A percentile compares a stretch with the other conserved stretches of the same genome.
phyloP scores from a whole-genome alignment of 2,113 vertebrate genomes.

The Apodemus sylvaticus region DNA sequence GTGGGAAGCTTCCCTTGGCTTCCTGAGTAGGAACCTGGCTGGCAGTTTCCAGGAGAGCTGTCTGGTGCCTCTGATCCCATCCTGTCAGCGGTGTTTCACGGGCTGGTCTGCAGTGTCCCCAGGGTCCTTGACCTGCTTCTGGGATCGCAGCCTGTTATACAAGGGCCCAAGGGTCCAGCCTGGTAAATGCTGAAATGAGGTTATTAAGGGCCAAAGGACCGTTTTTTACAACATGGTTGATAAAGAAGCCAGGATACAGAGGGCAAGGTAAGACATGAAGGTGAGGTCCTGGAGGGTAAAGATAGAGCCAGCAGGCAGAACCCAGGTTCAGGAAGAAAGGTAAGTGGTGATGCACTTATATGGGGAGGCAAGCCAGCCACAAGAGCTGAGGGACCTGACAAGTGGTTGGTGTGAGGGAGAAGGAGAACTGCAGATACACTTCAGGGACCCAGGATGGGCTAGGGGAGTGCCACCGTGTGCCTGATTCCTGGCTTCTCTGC shows the following conservation, averaged over 20 bases:
- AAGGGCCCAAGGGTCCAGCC: not conserved
- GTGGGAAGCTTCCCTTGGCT: not conserved
- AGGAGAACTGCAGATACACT: not conserved
- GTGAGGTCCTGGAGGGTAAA: not conserved
- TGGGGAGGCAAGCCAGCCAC: not conserved
- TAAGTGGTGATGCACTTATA: not conserved
- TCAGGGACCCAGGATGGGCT: not conserved
- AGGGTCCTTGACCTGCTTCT: not conserved
- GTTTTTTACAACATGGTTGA: no score
- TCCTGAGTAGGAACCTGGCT: not conserved
- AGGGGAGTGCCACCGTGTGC: fast-evolving
- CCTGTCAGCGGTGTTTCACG: not conserved
- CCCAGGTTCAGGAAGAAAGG: not conserved
- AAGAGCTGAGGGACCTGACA: not conserved
- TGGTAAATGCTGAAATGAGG: not conserved
- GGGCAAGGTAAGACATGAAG: not conserved
- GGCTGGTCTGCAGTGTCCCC: not conserved
- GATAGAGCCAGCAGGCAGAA: not conserved
- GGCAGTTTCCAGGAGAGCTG: not conserved
- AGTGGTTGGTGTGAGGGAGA: not conserved
- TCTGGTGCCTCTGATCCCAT: not conserved
- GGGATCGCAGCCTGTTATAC: not conserved
- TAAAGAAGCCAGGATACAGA: not conserved
- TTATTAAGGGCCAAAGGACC: not conserved
- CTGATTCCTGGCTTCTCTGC: not conserved